A percentile compares a stretch with the other conserved stretches of the same genome.
phyloP scores from a whole-genome alignment of 2,888 invertebrate genomes.

The Limnephilus rhombicus region DNA sequence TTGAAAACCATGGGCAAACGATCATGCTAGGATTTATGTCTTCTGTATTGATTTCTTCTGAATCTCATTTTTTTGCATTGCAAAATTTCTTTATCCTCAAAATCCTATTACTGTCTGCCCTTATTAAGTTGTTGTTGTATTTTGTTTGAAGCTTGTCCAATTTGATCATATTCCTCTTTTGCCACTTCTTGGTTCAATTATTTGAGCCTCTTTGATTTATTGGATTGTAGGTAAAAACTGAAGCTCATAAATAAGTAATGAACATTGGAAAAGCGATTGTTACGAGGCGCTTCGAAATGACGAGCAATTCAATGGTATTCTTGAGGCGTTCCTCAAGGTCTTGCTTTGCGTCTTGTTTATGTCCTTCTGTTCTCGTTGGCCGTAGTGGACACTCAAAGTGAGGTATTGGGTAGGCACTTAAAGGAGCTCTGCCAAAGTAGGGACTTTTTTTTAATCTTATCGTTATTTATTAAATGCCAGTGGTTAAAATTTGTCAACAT shows the following conservation, averaged over 20 bases:
- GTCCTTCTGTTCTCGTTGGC: neutral
- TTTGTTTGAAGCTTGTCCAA: neutral
- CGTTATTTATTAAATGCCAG: neutral
- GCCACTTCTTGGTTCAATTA: neutral
- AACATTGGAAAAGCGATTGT: neutral
- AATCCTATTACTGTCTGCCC: neutral
- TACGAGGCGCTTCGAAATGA: constrained; percentile 4
- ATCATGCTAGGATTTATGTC: too few species aligned
- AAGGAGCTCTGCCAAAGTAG: neutral
- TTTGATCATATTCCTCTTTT: neutral
- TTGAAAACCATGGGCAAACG: too few species aligned
- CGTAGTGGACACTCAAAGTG: neutral
- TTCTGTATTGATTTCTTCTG: too few species aligned
- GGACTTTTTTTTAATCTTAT: too few species aligned
- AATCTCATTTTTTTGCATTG: too few species aligned
- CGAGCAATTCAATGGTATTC: neutral
- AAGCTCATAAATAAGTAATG: neutral
- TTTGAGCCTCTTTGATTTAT: neutral
- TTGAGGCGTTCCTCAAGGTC: neutral
- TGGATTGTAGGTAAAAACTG: neutral
- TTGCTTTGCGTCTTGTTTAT: neutral
- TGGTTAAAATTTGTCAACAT: neutral
- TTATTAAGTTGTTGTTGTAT: accelerated
- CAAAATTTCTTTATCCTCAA: too few species aligned
- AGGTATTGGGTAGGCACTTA: neutral